Conservation (phyloP, 2,797 vertebrate genomes). For the Simalia tracyae region DNA sequence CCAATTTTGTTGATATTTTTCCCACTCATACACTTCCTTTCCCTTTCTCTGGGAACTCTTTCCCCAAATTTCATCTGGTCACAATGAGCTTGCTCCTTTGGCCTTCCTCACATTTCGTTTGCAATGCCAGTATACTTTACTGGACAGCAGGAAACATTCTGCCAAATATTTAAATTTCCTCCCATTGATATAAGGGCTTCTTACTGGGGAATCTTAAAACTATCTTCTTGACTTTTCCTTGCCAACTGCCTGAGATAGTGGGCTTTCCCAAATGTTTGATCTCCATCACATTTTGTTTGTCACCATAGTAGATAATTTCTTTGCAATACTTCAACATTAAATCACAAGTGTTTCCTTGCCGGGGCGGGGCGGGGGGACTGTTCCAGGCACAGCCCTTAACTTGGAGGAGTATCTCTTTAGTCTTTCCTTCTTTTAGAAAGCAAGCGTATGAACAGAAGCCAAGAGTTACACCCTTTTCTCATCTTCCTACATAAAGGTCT, state of each 20-base stretch:
- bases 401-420: not conserved
- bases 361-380: not conserved
- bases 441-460: constrained; percentile 41
- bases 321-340: constrained; percentile 33
- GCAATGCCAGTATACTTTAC: constrained; percentile 1
- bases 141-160: constrained; percentile 14
- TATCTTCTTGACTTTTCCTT: constrained; percentile 42
- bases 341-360: constrained; percentile 16
- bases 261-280: constrained; percentile 48
- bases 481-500: constrained; percentile 15
- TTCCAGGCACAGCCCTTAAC: constrained; percentile 7
- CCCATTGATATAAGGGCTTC: constrained; percentile 45
- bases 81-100: not conserved
- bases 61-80: constrained; percentile 25
- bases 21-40: not conserved
- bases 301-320: constrained; percentile 35
- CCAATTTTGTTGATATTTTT: not conserved
- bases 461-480: constrained; percentile 3
- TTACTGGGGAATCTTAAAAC: constrained; percentile 59
- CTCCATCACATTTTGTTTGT: constrained; percentile 37
- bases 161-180: constrained; percentile 43
- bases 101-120: constrained; percentile 47
- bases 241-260: constrained; percentile 46
- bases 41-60: not conserved
- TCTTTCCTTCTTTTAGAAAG: constrained; percentile 17